Conservation (phyloP, 2,888 invertebrate species). For the Mythimna lalbum region DNA sequence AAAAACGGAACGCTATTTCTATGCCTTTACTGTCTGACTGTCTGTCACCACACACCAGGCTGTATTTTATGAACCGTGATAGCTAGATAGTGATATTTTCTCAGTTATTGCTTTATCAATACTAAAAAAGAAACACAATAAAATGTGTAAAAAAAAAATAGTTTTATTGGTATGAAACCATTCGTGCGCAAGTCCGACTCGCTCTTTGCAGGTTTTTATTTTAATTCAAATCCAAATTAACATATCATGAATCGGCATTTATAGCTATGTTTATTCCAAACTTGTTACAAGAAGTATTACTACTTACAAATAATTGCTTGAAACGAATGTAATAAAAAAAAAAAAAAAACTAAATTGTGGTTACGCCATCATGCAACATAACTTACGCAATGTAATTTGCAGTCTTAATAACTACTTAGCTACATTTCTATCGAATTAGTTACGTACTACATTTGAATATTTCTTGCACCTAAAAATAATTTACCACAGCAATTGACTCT, state of each 20-base stretch:
- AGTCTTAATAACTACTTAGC: conserved; percentile 1
- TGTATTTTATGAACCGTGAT: too few species aligned
- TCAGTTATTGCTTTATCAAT: too few species aligned
- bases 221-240: too few species aligned
- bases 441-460: conserved; percentile 4
- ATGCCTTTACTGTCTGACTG: too few species aligned
- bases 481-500: not conserved
- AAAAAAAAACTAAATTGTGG: conserved; percentile 2
- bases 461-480: not conserved
- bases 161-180: too few species aligned
- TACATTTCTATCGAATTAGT: not conserved
- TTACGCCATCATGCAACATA: conserved; percentile 5
- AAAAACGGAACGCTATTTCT: too few species aligned
- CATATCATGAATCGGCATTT: not conserved
- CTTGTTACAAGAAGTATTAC: not conserved
- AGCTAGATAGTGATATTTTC: too few species aligned
- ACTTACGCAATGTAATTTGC: conserved; percentile 9
- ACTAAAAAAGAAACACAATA: too few species aligned
- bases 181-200: too few species aligned
- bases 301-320: not conserved
- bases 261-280: not conserved
- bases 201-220: too few species aligned
- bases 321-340: not conserved
- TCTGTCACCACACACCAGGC: too few species aligned
- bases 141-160: too few species aligned